Conservation (phyloP, 2,113 vertebrate species). For the Ceuthmochares aereus region DNA sequence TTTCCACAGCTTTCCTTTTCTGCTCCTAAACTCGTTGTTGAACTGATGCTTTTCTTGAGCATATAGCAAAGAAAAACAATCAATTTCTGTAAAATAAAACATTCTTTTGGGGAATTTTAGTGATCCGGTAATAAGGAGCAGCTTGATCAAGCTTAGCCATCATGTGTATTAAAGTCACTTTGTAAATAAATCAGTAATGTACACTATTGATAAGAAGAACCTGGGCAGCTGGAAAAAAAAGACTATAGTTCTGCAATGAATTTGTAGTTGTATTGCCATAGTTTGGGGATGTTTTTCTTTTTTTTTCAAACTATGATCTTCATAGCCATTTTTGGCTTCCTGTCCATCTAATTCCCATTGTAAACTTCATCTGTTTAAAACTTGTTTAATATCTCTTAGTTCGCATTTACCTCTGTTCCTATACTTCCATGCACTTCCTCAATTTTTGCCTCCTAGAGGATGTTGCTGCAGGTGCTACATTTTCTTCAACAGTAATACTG, state of each 20-base stretch:
- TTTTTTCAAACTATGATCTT: not conserved
- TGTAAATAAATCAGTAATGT: not conserved
- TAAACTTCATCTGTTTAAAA: not conserved
- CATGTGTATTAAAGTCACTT: not conserved
- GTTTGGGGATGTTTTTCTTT: accelerated
- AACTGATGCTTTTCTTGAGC: not conserved
- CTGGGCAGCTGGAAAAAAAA: not conserved
- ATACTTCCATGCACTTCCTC: not conserved
- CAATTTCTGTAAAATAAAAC: not conserved
- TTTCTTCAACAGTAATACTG: not conserved
- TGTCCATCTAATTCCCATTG: not conserved
- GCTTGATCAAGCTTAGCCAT: not conserved
- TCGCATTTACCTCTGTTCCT: not conserved
- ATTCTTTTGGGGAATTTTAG: not conserved
- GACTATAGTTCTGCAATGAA: not conserved
- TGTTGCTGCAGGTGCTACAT: not conserved
- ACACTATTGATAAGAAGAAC: not conserved
- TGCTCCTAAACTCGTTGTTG: not conserved
- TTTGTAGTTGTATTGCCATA: not conserved
- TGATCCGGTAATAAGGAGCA: not conserved
- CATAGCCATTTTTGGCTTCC: not conserved
- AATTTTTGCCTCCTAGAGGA: not conserved
- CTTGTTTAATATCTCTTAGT: not conserved
- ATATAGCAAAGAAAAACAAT: not conserved
- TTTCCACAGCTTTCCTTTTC: not conserved